Base-by-base conservation (phyloP, 2,888 invertebrate genomes). In the Hesperia comma region DNA sequence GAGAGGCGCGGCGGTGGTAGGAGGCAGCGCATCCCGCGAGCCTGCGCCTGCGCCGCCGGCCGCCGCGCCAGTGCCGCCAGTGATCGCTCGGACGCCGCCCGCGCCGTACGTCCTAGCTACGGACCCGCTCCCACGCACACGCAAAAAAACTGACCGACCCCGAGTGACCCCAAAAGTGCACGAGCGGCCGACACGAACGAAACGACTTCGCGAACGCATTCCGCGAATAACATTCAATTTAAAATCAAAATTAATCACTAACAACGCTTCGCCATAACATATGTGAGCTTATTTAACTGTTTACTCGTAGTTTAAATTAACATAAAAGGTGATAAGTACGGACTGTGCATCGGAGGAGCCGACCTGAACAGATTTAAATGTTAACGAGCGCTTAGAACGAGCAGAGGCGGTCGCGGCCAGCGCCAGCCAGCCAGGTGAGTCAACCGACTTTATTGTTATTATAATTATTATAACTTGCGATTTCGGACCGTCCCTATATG, bases 121-220 rank as follows among this genome's bases (percentile, higher is more conserved):
- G 41, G 43, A 66, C 64, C 62, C 75, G 73, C 74, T 78, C 80
- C 77, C 77, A 75, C 79, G 75, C 79, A 79, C 75, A 80, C 76
- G 77, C 74, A 76, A 79, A 75, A 78, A 76, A 79, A 79, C 77
- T 75, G 74, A 78, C 81, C 83, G 87, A 88, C 88, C 88, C 86
- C 84, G 81, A 83, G 88, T 87, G 88, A 89, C 88, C 88, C 84
- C 84, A 79, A 77, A 77, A 84, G 86, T 84, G 84, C 86, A 84
- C 84, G 87, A 83, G 83, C 85, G 83, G 80, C 79, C 79, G 77
- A 79, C 81, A 82, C 88, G 84, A 88, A 90, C 90, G 90, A 90
- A 86, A 87, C 87, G 88, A 88, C 81, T 79, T 78, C 74, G 71
- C 73, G 74, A 74, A 70, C 58, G 67, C 69, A 68, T 67, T 63